Conservation (phyloP, 2,888 invertebrate genomes). For the Plusia festucae region DNA sequence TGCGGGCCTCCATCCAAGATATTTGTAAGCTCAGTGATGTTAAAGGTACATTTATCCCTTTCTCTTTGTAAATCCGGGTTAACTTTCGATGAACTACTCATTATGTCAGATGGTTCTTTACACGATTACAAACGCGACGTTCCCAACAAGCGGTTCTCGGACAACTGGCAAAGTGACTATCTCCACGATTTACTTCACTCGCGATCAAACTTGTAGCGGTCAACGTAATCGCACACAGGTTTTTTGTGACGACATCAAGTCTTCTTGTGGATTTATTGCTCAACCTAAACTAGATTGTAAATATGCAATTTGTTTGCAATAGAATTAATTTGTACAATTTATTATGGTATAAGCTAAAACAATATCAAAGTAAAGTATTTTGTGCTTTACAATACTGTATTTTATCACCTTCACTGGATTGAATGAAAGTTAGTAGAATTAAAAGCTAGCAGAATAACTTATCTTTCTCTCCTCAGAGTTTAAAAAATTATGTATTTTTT, state of each 20-base stretch:
- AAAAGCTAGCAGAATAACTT: neutral
- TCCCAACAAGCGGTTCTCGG: constrained; percentile 11
- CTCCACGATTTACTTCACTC: constrained; percentile 5
- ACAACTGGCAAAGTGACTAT: constrained; percentile 33
- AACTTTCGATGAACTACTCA: constrained; percentile 74
- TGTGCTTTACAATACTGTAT: neutral
- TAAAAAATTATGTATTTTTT: too few species aligned
- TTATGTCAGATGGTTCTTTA: constrained; percentile 48
- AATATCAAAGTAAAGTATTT: neutral
- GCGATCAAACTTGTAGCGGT: constrained; percentile 17
- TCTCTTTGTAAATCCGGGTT: constrained; percentile 93
- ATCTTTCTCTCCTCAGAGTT: neutral
- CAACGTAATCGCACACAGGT: constrained; percentile 34
- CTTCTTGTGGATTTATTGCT: neutral
- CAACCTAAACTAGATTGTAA: constrained; percentile 24
- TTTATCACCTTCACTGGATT: neutral
- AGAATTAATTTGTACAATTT: neutral
- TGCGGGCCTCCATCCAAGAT: constrained; percentile 94
- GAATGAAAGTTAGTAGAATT: neutral
- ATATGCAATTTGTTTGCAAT: neutral
- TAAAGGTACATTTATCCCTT: constrained; percentile 93
- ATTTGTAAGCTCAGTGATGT: constrained; percentile 92
- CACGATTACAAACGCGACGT: constrained; percentile 27
- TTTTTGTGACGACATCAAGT: constrained; percentile 25
- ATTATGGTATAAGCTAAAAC: too few species aligned